Percentiles rank a stretch among this genome's conserved stretches.
phyloP scores from a whole-genome alignment of 2,888 invertebrate genomes.

The Brachypalpus laphriformis region DNA sequence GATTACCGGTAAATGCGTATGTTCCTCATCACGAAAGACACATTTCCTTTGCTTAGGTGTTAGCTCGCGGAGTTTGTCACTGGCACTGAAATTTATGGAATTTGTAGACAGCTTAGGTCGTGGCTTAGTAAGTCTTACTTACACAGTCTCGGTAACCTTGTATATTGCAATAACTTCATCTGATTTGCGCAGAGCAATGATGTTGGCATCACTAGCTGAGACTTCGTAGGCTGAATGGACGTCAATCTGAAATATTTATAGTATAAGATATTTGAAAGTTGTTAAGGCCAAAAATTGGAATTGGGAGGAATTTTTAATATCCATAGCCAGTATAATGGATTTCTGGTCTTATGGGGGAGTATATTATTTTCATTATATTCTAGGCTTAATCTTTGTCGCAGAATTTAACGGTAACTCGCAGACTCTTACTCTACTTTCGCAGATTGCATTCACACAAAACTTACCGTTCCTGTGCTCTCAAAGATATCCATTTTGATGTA shows the following conservation, averaged over 20 bases:
- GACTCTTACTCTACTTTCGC: too few species aligned
- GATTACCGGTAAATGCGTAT: conserved; percentile 80
- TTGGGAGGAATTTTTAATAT: too few species aligned
- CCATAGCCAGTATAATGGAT: too few species aligned
- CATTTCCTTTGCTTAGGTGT: conserved; percentile 83
- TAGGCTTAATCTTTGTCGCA: too few species aligned
- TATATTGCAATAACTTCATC: conserved; percentile 81
- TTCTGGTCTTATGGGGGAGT: too few species aligned
- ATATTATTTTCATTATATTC: too few species aligned
- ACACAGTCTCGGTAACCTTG: conserved; percentile 81
- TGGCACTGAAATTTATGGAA: conserved; percentile 76
- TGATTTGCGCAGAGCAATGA: conserved; percentile 78
- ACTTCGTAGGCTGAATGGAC: conserved; percentile 81
- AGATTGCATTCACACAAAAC: too few species aligned
- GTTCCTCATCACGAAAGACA: conserved; percentile 84
- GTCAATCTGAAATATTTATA: conserved; percentile 79
- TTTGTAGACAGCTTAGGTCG: too few species aligned
- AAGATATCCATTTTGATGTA: conserved; percentile 81
- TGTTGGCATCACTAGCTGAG: conserved; percentile 78
- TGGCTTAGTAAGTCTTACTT: too few species aligned
- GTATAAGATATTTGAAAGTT: too few species aligned
- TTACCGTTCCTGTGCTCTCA: conserved; percentile 80
- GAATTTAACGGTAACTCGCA: too few species aligned
- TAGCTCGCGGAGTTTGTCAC: conserved; percentile 81
- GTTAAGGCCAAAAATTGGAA: too few species aligned